Evolutionary conservation across 2,113 vertebrate genomes (phyloP).

Genomic region (Dasyurus viverrinus): DNA sequence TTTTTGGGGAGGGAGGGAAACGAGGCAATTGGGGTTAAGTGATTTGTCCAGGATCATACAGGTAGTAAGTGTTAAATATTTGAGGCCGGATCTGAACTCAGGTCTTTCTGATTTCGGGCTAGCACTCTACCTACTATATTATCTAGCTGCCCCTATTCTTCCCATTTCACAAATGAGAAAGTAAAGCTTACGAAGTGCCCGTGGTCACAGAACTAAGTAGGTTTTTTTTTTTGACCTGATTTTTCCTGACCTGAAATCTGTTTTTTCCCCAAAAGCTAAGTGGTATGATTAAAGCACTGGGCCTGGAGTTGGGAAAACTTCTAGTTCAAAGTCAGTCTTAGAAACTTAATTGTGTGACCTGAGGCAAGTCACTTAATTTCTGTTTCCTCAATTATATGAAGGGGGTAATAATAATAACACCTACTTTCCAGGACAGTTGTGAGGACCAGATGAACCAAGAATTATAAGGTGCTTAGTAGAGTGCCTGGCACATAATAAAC

Average conservation of each 20-base stretch:
- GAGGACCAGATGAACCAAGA: not conserved
- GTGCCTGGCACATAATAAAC: no score
- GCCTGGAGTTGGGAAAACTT: not conserved
- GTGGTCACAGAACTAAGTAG: not conserved
- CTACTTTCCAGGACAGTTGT: not conserved
- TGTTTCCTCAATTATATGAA: conserved; percentile 56
- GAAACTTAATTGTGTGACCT: not conserved
- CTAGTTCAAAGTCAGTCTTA: not conserved
- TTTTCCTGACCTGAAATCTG: not conserved
- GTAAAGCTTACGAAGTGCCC: not conserved
- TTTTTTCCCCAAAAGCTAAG: not conserved
- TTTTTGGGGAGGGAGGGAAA: no score
- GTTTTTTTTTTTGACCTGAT: no score
- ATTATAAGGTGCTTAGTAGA: no score
- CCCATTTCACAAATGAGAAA: not conserved
- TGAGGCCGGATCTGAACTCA: no score
- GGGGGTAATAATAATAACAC: not conserved
- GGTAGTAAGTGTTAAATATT: no score
- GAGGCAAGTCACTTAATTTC: not conserved
- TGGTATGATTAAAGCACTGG: not conserved
- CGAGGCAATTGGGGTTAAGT: no score
- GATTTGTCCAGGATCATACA: no score
- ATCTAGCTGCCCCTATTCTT: not conserved
- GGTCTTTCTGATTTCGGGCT: no score
- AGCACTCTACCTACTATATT: no score